Percentiles rank a stretch among this genome's conserved stretches.
Evolutionary conservation across 2,113 vertebrate genomes (phyloP).

Genomic region (Pteropus alecto): DNA sequence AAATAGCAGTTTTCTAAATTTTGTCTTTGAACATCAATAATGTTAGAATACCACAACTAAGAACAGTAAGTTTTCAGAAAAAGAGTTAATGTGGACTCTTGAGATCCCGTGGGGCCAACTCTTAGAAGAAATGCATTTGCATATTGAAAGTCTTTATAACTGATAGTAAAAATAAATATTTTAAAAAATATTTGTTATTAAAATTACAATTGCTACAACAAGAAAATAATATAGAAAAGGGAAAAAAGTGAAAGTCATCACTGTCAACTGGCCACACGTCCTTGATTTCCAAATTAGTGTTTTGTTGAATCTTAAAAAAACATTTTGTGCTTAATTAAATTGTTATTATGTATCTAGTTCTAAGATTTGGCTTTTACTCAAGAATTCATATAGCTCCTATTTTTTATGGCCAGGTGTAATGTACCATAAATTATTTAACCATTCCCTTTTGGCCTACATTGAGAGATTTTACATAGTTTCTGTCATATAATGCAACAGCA

Average conservation of each 20-base stretch:
- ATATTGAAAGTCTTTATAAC: background rate
- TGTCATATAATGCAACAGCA: background rate
- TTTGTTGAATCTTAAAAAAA: background rate
- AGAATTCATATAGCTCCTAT: background rate
- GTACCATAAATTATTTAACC: background rate
- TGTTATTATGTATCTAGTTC: background rate
- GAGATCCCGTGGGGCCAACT: background rate
- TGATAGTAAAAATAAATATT: background rate
- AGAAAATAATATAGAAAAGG: background rate
- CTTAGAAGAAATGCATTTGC: conserved; percentile 51
- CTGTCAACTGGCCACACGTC: background rate
- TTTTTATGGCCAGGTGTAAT: background rate
- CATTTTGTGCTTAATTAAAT: background rate
- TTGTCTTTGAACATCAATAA: background rate
- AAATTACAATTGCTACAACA: background rate
- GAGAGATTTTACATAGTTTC: background rate
- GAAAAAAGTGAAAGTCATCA: background rate
- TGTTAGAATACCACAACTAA: conserved; percentile 88
- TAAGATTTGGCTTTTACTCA: background rate
- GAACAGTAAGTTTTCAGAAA: conserved; percentile 41
- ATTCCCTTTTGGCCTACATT: background rate
- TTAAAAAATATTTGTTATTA: background rate
- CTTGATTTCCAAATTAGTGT: background rate
- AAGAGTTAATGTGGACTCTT: conserved; percentile 36
- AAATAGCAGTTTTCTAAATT: background rate